Conservation (phyloP, 2,797 vertebrate species). For the Lagodon rhomboides region DNA sequence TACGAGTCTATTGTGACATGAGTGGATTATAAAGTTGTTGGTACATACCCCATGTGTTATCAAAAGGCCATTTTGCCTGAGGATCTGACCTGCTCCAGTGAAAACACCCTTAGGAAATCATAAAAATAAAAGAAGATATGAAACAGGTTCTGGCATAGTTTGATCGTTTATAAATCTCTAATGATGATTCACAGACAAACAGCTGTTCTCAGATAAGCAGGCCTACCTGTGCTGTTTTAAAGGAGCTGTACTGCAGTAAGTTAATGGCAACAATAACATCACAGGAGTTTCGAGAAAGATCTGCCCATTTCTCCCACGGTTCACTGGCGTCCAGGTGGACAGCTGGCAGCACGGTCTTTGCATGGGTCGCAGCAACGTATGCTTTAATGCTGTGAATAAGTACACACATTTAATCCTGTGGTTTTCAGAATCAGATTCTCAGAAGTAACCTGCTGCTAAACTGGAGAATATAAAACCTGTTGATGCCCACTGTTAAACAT, state of each 20-base stretch:
- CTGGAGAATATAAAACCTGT: background rate
- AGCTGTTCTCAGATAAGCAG: background rate
- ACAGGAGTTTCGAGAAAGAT: conserved; percentile 73
- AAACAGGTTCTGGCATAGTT: background rate
- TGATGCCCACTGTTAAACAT: background rate
- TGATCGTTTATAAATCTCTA: background rate
- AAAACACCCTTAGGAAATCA: conserved; percentile 76
- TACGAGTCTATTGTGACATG: background rate
- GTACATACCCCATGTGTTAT: conserved; percentile 82
- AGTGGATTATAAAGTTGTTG: background rate
- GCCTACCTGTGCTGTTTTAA: conserved; percentile 81
- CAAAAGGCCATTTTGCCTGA: conserved; percentile 81
- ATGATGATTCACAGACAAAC: background rate
- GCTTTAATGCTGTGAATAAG: conserved; percentile 80
- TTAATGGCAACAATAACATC: conserved; percentile 83
- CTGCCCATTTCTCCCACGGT: conserved; percentile 84
- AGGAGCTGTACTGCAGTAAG: conserved; percentile 83
- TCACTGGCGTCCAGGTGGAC: conserved; percentile 82
- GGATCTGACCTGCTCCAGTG: conserved; percentile 81
- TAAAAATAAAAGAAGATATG: background rate
- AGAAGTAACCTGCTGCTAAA: background rate
- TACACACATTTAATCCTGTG: background rate
- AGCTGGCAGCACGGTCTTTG: conserved; percentile 79
- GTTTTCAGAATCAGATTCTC: background rate
- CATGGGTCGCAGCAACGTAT: conserved; percentile 81